Base-by-base conservation (phyloP, 2,888 invertebrate species). In the Scaptodrosophila latifasciaeformis region DNA sequence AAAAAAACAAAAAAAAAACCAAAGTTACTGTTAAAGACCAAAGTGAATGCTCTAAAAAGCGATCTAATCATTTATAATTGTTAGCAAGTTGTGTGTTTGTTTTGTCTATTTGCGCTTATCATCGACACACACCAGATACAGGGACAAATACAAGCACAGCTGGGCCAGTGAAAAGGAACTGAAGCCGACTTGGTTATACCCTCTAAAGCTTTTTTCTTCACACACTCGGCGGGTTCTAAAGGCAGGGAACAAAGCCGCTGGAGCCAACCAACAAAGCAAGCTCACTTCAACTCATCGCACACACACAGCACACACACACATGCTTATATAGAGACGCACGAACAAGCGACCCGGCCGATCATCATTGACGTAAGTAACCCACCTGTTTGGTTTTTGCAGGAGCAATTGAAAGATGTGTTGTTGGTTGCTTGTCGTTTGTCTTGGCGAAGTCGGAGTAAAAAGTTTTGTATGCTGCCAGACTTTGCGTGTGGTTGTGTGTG, bases 61-160 rank as follows among this genome's bases (percentile, higher is more conserved):
- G 71, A 75, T 78, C 70, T 78, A 75, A 75, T 75, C 75, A 75
- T 75, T 75, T 75, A 75, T 78, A 75, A 75, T 75, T 75, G 75
- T 70, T 75, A 71, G 75, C 78, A 71, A 67, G 62, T 75, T 62
- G 54, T 72, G 62, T 76, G 66, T 76, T 70, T 76, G 71, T 62
- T 71, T 67, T 77, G 79, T 71, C 70, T 76, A 62, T 77, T 77
- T 77, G 61, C 70, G 74, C 74, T 79, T 77, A 79, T 77, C 77
- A 77, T 71, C 59, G 69, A 62, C 59, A 65, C 34, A 59, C 59
- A 70, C 68, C 35, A 9, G 4, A 35, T n/a, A 35, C 35, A 9
- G 4, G 12, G 15, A 35, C 12, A 15, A 12, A 35, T 4, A 13
- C 35, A 2, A 3, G 17, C 15, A 35, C 15, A 15, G 24, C 3